Evolutionary conservation across 2,113 vertebrate species (phyloP), one percentile per base, ranked within the genome.

Genomic region (Telmatochromis sp.): DNA sequence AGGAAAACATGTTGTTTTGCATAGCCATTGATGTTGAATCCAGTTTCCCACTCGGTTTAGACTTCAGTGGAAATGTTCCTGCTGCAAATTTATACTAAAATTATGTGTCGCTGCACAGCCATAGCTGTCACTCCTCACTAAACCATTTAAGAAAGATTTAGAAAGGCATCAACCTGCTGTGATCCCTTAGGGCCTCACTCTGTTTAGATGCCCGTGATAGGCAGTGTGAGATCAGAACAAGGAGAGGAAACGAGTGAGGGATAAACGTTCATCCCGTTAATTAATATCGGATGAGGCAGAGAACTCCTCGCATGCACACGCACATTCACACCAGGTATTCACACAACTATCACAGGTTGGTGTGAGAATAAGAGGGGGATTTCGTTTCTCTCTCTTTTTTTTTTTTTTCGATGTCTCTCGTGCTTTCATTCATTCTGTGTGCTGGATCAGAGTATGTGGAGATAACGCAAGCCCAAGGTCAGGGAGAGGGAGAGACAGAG

Each of bases 391-490:
- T 37, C 9, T 33, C 26, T 31, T 0, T 19, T 7, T 26, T 82
- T 65, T 79, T 85, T 21, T 68, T 60, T 51, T 7, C n/a, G 26
- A 28, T 37, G 19, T 86, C 85, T 86, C 85, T 73, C 15, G 3
- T 89, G 83, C 86, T 91, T 94, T 90, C 89, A 89, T 93, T 89
- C 85, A 91, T 89, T 91, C 75, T 82, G 12, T 89, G 83, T 88
- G 90, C 85, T 90, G 93, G 94, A 95, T 96, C 94, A 92, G 91
- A 95, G 91, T 88, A 54, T 78, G 79, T 75, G 23, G 91, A 92
- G 95, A 96, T 95, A 96, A 96, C 91, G 75, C 80, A 81, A 94
- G 93, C 93, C 95, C 95, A 96, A 97, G 96, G 96, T 96, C 95
- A 96, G 89, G 84, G 90, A 92, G 90, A 91, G 90, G 87, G 83